Conservation (phyloP, 1,140 invertebrate genomes). For the Drosophila asahinai region DNA sequence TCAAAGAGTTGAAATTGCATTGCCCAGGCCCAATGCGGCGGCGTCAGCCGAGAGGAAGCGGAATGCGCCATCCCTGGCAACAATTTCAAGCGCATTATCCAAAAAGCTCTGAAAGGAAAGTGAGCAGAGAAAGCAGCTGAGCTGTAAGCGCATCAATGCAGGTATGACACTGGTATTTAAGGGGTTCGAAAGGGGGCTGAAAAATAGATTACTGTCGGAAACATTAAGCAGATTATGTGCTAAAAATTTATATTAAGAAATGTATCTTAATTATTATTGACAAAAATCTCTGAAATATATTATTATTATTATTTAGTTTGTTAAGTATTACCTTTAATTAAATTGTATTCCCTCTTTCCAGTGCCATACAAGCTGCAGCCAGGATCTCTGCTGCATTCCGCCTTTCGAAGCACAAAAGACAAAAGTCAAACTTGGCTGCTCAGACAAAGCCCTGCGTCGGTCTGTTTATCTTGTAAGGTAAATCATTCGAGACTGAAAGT, state of each 20-base stretch:
- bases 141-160: slow-evolving; percentile 15
- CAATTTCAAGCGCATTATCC: slow-evolving; percentile 79
- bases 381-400: neutral
- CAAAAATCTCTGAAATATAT: no score
- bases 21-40: slow-evolving; percentile 57
- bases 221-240: no score
- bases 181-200: neutral
- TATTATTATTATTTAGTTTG: no score
- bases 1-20: slow-evolving; percentile 83
- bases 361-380: slow-evolving; percentile 5
- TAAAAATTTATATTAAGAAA: no score
- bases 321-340: neutral
- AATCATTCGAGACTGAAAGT: slow-evolving; percentile 83
- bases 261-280: no score
- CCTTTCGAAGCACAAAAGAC: slow-evolving; percentile 55
- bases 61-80: slow-evolving; percentile 46
- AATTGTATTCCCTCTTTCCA: neutral
- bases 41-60: slow-evolving; percentile 9
- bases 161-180: slow-evolving; percentile 9
- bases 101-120: slow-evolving; percentile 19
- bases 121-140: slow-evolving; percentile 27
- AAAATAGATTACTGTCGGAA: neutral
- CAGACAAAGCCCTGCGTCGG: slow-evolving; percentile 61
- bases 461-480: slow-evolving; percentile 83
- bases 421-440: slow-evolving; percentile 77